Conservation (phyloP, 2,797 vertebrate genomes). For the Enteromius paludinosus region DNA sequence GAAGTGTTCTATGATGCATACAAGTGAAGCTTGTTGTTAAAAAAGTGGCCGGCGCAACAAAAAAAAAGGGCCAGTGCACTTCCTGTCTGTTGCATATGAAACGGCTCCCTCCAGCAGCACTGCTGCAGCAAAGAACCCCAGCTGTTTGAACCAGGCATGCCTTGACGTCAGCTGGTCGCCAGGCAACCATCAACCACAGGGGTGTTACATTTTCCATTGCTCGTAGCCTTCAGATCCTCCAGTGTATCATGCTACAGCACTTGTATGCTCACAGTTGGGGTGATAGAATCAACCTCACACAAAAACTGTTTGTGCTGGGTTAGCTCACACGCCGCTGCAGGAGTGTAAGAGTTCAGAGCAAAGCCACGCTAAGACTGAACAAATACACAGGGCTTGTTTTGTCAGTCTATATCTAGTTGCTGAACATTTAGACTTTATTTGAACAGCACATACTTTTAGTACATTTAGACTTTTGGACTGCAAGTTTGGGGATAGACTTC, state of each 20-base stretch:
- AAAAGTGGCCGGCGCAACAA: slow-evolving; percentile 34
- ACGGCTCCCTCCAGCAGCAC: slow-evolving; percentile 56
- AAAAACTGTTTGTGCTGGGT: slow-evolving; percentile 28
- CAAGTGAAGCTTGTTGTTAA: slow-evolving; percentile 45
- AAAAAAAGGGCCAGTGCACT: slow-evolving; percentile 55
- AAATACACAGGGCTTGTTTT: slow-evolving; percentile 9
- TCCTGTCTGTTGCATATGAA: slow-evolving; percentile 71
- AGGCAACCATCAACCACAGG: slow-evolving; percentile 78
- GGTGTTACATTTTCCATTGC: slow-evolving; percentile 86
- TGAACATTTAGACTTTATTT: slow-evolving; percentile 6
- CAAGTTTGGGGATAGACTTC: neutral
- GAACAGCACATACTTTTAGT: neutral
- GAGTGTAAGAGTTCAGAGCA: slow-evolving; percentile 30
- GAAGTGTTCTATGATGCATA: slow-evolving; percentile 21
- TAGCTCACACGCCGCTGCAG: neutral
- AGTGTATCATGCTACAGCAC: slow-evolving; percentile 49
- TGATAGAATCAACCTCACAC: slow-evolving; percentile 33
- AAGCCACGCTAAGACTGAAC: neutral
- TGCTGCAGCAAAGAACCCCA: slow-evolving; percentile 68
- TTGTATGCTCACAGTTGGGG: slow-evolving; percentile 34
- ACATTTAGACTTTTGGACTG: slow-evolving; percentile 3
- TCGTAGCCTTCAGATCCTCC: slow-evolving; percentile 63
- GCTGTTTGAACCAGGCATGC: slow-evolving; percentile 83
- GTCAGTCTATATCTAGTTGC: slow-evolving; percentile 52
- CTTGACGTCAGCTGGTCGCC: slow-evolving; percentile 83